Percentiles rank a stretch among this genome's conserved stretches.
Evolutionary conservation across 2,113 vertebrate genomes (phyloP).

Genomic region (Lichenostomus cassidix): DNA sequence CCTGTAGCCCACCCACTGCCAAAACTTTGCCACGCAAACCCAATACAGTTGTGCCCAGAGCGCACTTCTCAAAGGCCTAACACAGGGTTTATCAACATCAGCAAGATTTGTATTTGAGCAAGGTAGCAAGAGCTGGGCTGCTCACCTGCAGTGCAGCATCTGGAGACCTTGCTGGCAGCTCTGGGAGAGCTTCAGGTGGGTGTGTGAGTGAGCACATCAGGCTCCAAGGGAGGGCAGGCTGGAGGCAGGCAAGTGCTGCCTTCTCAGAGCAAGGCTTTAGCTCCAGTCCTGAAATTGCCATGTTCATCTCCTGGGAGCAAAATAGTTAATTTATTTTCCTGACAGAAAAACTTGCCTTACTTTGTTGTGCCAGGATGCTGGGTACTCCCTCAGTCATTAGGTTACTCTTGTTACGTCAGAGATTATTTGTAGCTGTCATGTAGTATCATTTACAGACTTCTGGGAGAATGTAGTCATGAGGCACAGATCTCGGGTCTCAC

Average conservation of each 20-base stretch:
- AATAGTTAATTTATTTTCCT: neutral
- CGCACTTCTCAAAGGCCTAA: fast-evolving
- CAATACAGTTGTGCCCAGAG: fast-evolving
- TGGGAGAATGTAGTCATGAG: neutral
- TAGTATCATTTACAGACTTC: neutral
- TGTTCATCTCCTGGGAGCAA: fast-evolving
- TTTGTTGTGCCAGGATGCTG: neutral
- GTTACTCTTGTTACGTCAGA: neutral
- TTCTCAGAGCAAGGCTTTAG: neutral
- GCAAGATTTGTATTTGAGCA: neutral
- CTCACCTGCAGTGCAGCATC: fast-evolving
- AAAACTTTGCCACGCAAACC: neutral
- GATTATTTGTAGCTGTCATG: neutral
- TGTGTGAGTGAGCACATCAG: neutral
- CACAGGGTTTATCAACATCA: neutral
- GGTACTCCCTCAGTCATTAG: neutral
- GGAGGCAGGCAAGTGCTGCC: fast-evolving
- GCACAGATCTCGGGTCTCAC: neutral
- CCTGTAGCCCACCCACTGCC: neutral
- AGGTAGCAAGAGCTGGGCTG: neutral
- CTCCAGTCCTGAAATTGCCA: neutral
- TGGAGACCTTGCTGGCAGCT: neutral
- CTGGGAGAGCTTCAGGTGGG: neutral
- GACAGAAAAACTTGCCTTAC: neutral
- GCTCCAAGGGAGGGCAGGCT: neutral